These are phyloP conservation scores for Tenthredo livida DNA, from an alignment of 2,888 invertebrate genomes.

Conservation along the genomic window DNA sequence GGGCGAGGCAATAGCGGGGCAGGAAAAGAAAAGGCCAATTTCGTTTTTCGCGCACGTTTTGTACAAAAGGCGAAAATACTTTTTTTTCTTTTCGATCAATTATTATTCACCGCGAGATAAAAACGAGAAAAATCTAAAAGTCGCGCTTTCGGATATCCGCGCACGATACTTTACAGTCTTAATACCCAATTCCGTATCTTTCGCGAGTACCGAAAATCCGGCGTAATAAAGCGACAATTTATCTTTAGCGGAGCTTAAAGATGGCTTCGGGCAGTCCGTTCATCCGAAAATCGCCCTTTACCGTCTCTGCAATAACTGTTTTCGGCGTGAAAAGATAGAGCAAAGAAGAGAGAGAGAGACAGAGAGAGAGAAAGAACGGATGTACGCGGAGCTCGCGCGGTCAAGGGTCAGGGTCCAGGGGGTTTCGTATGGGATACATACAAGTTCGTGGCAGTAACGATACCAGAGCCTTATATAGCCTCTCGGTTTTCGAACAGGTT, in stretches of 20 bases:
- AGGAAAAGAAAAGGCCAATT: not conserved
- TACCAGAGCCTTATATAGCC: slow-evolving; percentile 13
- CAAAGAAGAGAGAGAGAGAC: not conserved
- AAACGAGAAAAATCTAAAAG: not conserved
- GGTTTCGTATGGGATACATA: not conserved
- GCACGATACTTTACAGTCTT: not conserved
- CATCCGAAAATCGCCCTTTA: not conserved
- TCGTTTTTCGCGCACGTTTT: not conserved
- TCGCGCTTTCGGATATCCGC: not conserved
- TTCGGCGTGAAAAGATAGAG: not conserved
- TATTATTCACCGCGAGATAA: not conserved
- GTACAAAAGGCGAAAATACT: not conserved
- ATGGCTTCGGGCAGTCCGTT: not conserved
- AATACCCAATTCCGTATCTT: not conserved
- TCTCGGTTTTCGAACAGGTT: not conserved
- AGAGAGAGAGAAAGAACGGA: not conserved
- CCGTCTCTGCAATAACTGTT: slow-evolving; percentile 8
- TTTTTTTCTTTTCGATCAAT: not conserved
- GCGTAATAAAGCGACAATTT: not conserved
- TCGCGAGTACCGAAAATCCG: not conserved
- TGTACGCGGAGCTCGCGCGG: not conserved
- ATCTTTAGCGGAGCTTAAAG: slow-evolving; percentile 3
- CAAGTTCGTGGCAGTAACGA: not conserved
- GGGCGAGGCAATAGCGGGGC: not conserved
- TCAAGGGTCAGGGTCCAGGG: slow-evolving; percentile 11